A percentile compares a stretch with the other conserved stretches of the same genome.
Conservation (phyloP, 2,113 vertebrate genomes). For the Accipiter cooperii region DNA sequence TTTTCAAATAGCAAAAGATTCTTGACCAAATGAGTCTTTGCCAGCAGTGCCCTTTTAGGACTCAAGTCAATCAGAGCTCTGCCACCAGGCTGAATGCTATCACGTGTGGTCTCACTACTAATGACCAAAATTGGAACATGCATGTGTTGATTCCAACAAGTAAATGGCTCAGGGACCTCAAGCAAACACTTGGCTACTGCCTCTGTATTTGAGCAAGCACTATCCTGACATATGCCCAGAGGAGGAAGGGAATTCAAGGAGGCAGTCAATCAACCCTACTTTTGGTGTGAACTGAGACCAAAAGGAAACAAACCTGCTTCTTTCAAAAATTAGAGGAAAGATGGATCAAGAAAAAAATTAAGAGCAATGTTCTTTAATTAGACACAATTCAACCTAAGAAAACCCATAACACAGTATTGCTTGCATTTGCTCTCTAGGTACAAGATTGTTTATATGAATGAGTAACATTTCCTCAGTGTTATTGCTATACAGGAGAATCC, state of each 20-base stretch:
- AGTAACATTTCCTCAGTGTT: neutral
- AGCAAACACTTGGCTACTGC: neutral
- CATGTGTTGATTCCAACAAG: neutral
- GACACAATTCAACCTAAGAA: neutral
- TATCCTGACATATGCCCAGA: neutral
- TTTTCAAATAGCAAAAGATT: neutral
- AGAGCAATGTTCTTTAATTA: neutral
- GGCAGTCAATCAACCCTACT: neutral
- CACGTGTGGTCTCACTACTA: neutral
- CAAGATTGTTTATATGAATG: neutral
- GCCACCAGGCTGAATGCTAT: neutral
- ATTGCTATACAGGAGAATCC: neutral
- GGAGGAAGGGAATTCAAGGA: neutral
- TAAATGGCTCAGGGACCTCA: neutral
- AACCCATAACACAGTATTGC: rapidly evolving
- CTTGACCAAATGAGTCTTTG: neutral
- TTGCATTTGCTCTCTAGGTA: neutral
- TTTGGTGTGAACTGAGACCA: neutral
- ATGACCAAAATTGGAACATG: neutral
- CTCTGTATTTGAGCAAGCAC: neutral
- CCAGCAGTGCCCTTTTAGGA: neutral
- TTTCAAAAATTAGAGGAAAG: neutral
- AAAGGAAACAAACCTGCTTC: neutral
- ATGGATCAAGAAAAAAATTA: neutral
- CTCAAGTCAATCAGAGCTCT: neutral